Conservation (phyloP, 1,140 invertebrate genomes). For the Oscheius sp. region DNA sequence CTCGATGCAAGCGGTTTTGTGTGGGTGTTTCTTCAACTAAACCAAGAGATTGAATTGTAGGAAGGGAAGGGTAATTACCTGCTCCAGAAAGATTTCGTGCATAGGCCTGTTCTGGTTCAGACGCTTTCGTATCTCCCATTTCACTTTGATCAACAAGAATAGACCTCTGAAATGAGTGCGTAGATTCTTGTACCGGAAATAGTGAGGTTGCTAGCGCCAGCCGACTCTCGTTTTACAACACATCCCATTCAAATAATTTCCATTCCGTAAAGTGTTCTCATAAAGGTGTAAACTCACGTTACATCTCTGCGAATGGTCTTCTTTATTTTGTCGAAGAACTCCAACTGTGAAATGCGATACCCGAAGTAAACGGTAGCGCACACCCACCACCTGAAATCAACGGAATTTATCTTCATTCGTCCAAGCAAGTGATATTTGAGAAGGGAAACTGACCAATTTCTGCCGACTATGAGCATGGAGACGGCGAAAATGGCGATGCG, state of each 20-base stretch:
- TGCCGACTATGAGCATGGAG: constrained; percentile 4
- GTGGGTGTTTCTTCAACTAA: constrained; percentile 20
- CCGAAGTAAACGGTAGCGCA: neutral
- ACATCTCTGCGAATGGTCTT: neutral
- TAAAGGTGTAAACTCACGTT: neutral
- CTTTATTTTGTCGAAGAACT: neutral
- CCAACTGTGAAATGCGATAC: neutral
- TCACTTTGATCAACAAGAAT: constrained; percentile 4
- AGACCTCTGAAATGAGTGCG: constrained; percentile 13
- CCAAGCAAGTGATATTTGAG: no score
- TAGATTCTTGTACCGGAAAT: no score
- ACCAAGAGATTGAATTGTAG: neutral
- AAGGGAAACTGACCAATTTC: neutral
- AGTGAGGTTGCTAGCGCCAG: no score
- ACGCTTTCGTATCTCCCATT: constrained; percentile 11
- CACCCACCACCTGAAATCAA: neutral
- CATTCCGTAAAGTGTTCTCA: no score
- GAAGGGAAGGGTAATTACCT: constrained; percentile 5
- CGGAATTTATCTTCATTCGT: no score
- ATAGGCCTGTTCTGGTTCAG: constrained; percentile 22
- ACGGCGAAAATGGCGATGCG: constrained; percentile 17
- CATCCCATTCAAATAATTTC: no score
- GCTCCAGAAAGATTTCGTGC: constrained; percentile 36
- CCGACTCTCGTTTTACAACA: no score
- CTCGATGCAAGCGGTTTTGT: constrained; percentile 24